A percentile compares a stretch with the other conserved stretches of the same genome.
Conservation (phyloP, 2,113 vertebrate species). For the Oreochromis tanganicae region DNA sequence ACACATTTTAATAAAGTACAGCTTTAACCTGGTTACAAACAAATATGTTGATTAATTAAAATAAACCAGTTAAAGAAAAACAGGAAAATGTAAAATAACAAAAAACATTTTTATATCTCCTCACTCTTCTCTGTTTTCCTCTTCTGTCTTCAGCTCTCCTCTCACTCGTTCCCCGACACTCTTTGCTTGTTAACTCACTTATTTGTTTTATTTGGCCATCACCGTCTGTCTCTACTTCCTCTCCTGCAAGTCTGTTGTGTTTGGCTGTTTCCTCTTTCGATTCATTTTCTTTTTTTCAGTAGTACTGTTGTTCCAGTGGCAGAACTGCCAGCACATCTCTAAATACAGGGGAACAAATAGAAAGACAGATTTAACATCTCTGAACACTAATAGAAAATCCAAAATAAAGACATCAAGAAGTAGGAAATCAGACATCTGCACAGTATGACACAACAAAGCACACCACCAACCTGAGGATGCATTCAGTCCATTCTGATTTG, state of each 20-base stretch:
- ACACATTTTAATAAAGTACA: not conserved
- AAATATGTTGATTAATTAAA: not conserved
- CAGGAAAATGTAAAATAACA: not conserved
- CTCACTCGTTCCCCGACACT: not conserved
- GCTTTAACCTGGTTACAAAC: not conserved
- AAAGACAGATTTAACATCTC: not conserved
- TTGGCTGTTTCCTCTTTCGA: not conserved
- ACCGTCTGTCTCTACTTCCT: not conserved
- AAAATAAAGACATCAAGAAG: not conserved
- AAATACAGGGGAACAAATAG: not conserved
- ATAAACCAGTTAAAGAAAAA: not conserved
- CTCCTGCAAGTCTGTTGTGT: not conserved
- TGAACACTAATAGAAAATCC: not conserved
- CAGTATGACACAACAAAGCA: not conserved
- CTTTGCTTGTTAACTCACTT: not conserved
- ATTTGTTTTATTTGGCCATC: not conserved
- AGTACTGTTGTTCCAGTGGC: not conserved
- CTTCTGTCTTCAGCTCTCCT: not conserved
- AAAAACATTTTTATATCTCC: not conserved
- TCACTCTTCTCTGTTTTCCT: not conserved
- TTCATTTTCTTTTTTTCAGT: not conserved
- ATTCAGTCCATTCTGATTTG: not conserved
- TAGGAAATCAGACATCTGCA: not conserved
- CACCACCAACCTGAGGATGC: not conserved
- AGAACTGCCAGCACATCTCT: not conserved